phyloP scores from a whole-genome alignment of 2,797 vertebrate genomes.

The Acrossocheilus wenchowensis region DNA sequence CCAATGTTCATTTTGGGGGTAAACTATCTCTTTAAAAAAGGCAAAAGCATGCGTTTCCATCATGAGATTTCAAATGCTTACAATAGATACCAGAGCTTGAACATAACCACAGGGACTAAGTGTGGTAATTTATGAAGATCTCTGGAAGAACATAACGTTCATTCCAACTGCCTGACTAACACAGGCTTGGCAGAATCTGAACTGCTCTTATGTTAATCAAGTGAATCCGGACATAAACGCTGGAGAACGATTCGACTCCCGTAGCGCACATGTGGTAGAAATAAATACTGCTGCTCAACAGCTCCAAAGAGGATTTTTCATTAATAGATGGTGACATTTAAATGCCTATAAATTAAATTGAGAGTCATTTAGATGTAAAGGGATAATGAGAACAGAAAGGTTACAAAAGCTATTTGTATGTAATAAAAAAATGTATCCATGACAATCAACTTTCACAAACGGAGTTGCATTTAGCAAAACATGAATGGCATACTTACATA shows the following conservation, averaged over 20 bases:
- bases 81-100: background rate
- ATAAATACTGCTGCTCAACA: constrained; percentile 15
- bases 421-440: background rate
- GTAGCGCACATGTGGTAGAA: constrained; percentile 15
- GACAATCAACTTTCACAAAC: background rate
- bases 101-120: constrained; percentile 37
- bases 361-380: background rate
- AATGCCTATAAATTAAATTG: background rate
- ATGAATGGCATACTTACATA: constrained; percentile 82
- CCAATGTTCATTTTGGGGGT: background rate
- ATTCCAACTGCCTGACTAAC: constrained; percentile 45
- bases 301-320: background rate
- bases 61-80: background rate
- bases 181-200: constrained; percentile 29
- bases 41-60: constrained; percentile 19
- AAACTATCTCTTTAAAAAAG: background rate
- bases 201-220: constrained; percentile 23
- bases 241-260: background rate
- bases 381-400: background rate
- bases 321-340: constrained; percentile 14
- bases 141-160: constrained; percentile 40
- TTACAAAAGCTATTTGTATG: background rate
- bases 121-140: constrained; percentile 34
- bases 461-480: background rate
- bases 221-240: constrained; percentile 18